phyloP scores from a whole-genome alignment of 2,797 vertebrate species.

The Danio tinwini region DNA sequence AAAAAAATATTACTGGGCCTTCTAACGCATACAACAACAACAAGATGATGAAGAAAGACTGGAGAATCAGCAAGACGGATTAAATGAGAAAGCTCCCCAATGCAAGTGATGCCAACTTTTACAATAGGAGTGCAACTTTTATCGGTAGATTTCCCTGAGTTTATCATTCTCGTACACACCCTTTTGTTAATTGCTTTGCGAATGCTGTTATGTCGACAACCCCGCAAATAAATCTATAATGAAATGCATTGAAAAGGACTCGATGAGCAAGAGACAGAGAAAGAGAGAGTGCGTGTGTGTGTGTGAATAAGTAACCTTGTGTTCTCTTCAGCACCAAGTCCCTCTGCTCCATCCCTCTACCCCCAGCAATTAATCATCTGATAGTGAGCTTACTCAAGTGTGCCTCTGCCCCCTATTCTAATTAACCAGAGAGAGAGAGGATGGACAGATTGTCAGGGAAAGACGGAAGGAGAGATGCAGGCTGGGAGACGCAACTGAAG shows the following conservation, averaged over 20 bases:
- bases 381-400: slow-evolving; percentile 82
- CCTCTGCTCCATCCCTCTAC: slow-evolving; percentile 72
- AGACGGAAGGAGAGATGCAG: slow-evolving; percentile 45
- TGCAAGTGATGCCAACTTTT: not conserved
- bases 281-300: slow-evolving; percentile 48
- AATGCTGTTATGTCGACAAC: slow-evolving; percentile 41
- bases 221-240: slow-evolving; percentile 56
- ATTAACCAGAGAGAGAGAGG: slow-evolving; percentile 71
- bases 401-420: slow-evolving; percentile 77
- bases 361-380: slow-evolving; percentile 83
- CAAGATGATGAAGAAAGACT: not conserved
- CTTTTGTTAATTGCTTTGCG: slow-evolving; percentile 43
- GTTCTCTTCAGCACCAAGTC: slow-evolving; percentile 72
- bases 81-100: not conserved
- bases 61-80: not conserved
- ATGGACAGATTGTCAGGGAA: slow-evolving; percentile 50
- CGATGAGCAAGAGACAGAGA: slow-evolving; percentile 20
- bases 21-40: not conserved
- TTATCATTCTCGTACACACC: slow-evolving; percentile 36
- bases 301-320: slow-evolving; percentile 76
- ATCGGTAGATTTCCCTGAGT: slow-evolving; percentile 9
- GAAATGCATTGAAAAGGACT: slow-evolving; percentile 55
- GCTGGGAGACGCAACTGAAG: slow-evolving; percentile 45
- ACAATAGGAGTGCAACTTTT: slow-evolving; percentile 32
- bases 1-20: no score